Evolutionary conservation across 1,140 invertebrate species (phyloP).

Genomic region (Tetragonula clypearis): DNA sequence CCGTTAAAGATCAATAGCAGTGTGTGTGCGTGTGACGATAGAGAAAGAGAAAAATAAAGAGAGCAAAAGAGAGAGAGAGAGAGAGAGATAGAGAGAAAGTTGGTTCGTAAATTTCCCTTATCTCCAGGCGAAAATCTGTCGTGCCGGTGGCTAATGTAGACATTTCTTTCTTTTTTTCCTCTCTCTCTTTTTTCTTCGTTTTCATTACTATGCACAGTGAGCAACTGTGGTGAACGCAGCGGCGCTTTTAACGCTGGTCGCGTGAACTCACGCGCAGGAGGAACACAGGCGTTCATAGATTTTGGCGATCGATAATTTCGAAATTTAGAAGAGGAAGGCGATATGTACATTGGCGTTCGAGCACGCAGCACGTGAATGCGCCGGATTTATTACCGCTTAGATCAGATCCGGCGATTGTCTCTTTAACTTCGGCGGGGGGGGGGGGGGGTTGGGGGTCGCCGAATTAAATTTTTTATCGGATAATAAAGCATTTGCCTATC

Average conservation of each 20-base stretch:
- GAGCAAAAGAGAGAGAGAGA: too few relatives aligned
- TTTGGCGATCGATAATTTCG: constrained; percentile 40
- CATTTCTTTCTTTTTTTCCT: neutral
- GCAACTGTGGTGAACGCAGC: neutral
- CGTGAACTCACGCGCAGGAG: constrained; percentile 3
- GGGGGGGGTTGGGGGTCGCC: too few relatives aligned
- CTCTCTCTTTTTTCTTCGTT: neutral
- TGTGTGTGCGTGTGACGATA: constrained; percentile 8
- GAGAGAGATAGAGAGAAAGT: too few relatives aligned
- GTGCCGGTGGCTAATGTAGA: constrained; percentile 42
- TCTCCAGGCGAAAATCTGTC: constrained; percentile 42
- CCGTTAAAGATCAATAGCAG: constrained; percentile 21
- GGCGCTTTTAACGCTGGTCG: constrained; percentile 7
- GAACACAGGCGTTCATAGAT: constrained; percentile 10
- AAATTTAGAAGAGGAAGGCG: constrained; percentile 12
- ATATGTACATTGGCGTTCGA: neutral
- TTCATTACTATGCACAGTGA: constrained; percentile 26
- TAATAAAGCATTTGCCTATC: neutral
- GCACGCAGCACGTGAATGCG: neutral
- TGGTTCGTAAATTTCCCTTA: constrained; percentile 36
- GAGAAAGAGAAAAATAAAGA: too few relatives aligned
- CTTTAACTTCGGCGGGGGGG: neutral
- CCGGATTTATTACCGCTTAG: neutral
- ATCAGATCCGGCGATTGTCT: constrained; percentile 3
- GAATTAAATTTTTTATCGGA: neutral